Conservation (phyloP, 2,797 vertebrate species). For the Staurois parvus region DNA sequence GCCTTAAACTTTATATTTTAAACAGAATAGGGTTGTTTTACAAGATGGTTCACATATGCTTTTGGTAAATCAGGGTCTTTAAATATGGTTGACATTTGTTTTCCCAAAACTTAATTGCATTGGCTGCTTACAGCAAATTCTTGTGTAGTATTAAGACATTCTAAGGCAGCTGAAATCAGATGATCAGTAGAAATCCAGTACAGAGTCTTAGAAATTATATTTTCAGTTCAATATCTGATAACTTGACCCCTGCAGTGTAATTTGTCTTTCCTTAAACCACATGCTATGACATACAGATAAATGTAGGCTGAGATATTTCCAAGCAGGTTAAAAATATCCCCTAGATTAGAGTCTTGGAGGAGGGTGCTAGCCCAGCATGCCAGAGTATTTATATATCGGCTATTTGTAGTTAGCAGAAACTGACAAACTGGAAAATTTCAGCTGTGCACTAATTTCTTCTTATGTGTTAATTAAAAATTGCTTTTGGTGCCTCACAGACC, state of each 20-base stretch:
- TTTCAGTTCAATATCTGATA: background rate
- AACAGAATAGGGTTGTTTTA: too few relatives aligned
- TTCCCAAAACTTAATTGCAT: background rate
- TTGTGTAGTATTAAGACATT: background rate
- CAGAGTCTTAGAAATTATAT: background rate
- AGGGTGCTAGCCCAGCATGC: slow-evolving; percentile 15
- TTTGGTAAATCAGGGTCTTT: too few relatives aligned
- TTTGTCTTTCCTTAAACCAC: background rate
- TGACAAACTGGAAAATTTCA: slow-evolving; percentile 57
- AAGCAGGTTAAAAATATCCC: slow-evolving; percentile 39
- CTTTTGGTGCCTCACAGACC: slow-evolving; percentile 19
- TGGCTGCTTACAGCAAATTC: too few relatives aligned
- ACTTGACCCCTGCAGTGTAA: background rate
- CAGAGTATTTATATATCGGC: slow-evolving; percentile 50
- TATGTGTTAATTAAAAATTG: slow-evolving; percentile 49
- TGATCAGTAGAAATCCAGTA: background rate
- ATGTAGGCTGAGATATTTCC: slow-evolving; percentile 10
- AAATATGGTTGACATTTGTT: background rate
- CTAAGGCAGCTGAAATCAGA: too few relatives aligned
- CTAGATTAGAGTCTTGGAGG: slow-evolving; percentile 39
- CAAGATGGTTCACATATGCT: too few relatives aligned
- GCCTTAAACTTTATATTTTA: too few relatives aligned
- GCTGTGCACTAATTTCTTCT: slow-evolving; percentile 21
- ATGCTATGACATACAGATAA: slow-evolving; percentile 36
- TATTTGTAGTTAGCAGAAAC: slow-evolving; percentile 54